Percentiles rank a stretch among this genome's conserved stretches.
phyloP scores from a whole-genome alignment of 1,140 invertebrate genomes.

The Homarus americanus region DNA sequence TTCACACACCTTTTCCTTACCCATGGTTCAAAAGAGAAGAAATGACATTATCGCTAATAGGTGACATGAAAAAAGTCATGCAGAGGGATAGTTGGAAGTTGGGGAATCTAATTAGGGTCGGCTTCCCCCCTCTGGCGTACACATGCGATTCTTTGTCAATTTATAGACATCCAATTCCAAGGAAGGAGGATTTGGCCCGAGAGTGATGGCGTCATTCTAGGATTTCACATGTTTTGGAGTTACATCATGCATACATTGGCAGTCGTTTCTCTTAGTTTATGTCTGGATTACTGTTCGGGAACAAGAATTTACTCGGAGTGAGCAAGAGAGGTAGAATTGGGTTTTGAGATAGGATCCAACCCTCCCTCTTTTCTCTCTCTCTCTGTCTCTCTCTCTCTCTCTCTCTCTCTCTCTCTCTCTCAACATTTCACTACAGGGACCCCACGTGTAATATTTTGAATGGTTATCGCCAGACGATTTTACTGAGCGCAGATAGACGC shows the following conservation, averaged over 20 bases:
- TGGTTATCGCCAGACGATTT: too few species aligned
- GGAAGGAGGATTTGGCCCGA: not conserved
- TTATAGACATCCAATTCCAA: conserved; percentile 16
- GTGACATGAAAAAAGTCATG: not conserved
- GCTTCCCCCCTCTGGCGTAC: not conserved
- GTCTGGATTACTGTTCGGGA: conserved; percentile 4
- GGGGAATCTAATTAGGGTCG: conserved; percentile 8
- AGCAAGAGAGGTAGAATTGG: not conserved
- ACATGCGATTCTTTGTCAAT: not conserved
- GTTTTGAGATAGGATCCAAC: not conserved
- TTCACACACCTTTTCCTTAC: too few species aligned
- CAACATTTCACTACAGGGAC: too few species aligned
- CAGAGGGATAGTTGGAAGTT: too few species aligned
- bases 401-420: too few species aligned
- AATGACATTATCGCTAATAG: too few species aligned
- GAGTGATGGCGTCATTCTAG: not conserved
- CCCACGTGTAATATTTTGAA: too few species aligned
- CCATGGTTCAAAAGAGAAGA: too few species aligned
- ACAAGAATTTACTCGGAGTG: not conserved
- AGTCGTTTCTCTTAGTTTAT: conserved; percentile 31
- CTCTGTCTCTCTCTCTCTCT: too few species aligned
- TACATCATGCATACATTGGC: conserved; percentile 15
- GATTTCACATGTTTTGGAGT: conserved; percentile 11
- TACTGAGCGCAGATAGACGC: too few species aligned
- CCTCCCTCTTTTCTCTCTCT: too few species aligned